Evolutionary conservation across 2,113 vertebrate species (phyloP).

Genomic region (Anguilla japonica): DNA sequence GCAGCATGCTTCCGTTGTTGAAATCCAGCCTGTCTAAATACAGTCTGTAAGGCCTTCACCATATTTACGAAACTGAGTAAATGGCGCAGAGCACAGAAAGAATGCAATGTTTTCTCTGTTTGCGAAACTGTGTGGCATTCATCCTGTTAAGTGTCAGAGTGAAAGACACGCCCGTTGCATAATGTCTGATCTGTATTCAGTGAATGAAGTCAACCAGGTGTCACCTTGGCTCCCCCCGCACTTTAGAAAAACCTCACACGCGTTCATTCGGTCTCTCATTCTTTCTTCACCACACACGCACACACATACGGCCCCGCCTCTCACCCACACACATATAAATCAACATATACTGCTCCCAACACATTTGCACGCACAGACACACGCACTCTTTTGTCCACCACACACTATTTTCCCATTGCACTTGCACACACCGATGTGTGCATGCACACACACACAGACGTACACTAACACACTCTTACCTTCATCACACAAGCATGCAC

Average conservation of each 20-base stretch:
- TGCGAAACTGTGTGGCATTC: not conserved
- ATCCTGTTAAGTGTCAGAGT: not conserved
- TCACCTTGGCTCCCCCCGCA: not conserved
- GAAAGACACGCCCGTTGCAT: not conserved
- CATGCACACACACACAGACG: not conserved
- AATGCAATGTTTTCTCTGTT: not conserved
- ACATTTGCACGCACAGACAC: not conserved
- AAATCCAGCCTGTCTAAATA: not conserved
- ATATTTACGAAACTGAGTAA: not conserved
- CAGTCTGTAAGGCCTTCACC: not conserved
- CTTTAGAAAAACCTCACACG: not conserved
- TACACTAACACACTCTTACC: not conserved
- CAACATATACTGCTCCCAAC: not conserved
- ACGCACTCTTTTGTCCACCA: not conserved
- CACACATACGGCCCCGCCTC: not conserved
- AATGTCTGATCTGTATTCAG: slow-evolving; percentile 2
- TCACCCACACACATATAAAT: not conserved
- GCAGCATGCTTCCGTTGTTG: not conserved
- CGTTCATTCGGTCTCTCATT: not conserved
- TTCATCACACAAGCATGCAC: not conserved
- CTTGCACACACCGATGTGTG: not conserved
- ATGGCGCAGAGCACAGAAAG: not conserved
- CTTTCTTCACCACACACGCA: not conserved
- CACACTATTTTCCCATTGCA: not conserved
- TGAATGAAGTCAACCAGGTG: not conserved